Evolutionary conservation across 2,888 invertebrate genomes (phyloP), one percentile per base, ranked within the genome.

Genomic region (Zygogramma bicolorata): DNA sequence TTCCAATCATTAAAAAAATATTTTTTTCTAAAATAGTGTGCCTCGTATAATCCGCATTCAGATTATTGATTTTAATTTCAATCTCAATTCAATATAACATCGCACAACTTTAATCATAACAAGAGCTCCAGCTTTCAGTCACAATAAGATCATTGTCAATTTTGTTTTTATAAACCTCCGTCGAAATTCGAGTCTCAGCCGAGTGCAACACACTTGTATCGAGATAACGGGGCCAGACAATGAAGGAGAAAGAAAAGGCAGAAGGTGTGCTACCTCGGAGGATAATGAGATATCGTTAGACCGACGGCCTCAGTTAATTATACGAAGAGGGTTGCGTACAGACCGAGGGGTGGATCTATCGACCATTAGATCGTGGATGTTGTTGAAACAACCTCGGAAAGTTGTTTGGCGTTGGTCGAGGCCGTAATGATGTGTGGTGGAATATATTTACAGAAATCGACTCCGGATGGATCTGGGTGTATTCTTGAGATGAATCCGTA

Each of bases 231-330:
- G 75, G 79, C 46, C 46, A 82, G 81, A 81, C 81, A 81, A 81
- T 80, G 80, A 76, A 70, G 70, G n/a, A 57, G 62, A 73, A 75
- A 76, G 74, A 79, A 78, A 73, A 72, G 76, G 73, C 73, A 71
- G 57, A 79, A 81, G 81, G 80, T 81, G 81, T 83, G 82, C 80
- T 82, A 80, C 83, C 83, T 82, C 73, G 77, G 38, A 82, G 82
- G 83, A 83, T 84, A 85, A 85, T 84, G 84, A 84, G 84, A 83
- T 84, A 84, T 84, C 83, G 83, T 81, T 81, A 82, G 80, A 81
- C 82, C 81, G 82, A 78, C 81, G 81, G 81, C 81, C 82, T 81
- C 83, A 81, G 83, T 84, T 85, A 84, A 84, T 84, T 84, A 84
- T 82, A 79, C 79, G 82, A 81, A 82, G 83, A 83, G 83, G 83